Evolutionary conservation across 1,140 invertebrate species (phyloP).

Genomic region (Tribolium castaneum): DNA sequence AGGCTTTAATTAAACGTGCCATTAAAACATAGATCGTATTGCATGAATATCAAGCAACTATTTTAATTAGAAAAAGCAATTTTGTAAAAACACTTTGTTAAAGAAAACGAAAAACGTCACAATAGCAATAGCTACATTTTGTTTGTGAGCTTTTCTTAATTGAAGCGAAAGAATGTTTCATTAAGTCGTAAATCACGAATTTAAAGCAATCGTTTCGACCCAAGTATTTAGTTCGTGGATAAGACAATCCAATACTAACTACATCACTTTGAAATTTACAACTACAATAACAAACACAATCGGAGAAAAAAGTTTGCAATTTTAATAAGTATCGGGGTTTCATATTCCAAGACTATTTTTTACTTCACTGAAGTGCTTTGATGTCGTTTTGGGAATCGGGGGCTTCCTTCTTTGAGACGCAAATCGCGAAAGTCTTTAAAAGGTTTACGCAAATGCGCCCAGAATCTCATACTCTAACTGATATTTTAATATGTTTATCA

Average conservation of each 20-base stretch:
- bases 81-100: conserved; percentile 25
- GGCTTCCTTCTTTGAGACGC: neutral
- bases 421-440: conserved; percentile 2
- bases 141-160: conserved; percentile 32
- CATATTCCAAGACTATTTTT: conserved; percentile 20
- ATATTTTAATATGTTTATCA: no score
- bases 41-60: conserved; percentile 4
- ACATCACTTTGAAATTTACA: neutral
- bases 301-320: neutral
- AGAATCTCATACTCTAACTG: neutral
- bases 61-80: conserved; percentile 28
- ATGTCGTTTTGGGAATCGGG: conserved; percentile 12
- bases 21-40: neutral
- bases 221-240: conserved; percentile 4
- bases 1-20: neutral
- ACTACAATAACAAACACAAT: neutral
- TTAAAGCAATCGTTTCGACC: conserved; percentile 13
- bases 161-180: conserved; percentile 31
- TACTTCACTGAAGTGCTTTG: conserved; percentile 17
- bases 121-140: conserved; percentile 23
- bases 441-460: neutral
- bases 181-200: conserved; percentile 35
- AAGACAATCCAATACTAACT: neutral
- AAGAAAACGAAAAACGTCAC: conserved; percentile 16
- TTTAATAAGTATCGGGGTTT: neutral